Evolutionary conservation across 2,888 invertebrate species (phyloP).

Genomic region (Trissoscelio sp.): DNA sequence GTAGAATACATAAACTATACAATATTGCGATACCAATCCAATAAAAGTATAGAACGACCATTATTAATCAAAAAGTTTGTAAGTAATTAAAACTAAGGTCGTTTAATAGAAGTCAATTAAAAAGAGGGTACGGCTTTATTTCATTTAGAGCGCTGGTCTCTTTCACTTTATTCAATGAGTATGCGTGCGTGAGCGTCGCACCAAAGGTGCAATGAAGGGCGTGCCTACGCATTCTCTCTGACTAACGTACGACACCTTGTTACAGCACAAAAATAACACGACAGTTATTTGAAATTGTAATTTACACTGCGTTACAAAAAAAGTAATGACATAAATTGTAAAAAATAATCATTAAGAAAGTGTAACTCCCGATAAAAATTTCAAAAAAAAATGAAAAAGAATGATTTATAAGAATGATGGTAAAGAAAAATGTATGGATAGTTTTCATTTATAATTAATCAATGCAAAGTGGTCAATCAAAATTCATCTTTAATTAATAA

Average conservation of each 20-base stretch:
- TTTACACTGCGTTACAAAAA: too few relatives aligned
- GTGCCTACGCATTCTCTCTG: constrained; percentile 70
- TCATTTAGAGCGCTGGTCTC: constrained; percentile 38
- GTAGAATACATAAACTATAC: too few relatives aligned
- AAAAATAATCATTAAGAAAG: too few relatives aligned
- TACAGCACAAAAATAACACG: constrained; percentile 43
- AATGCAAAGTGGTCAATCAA: too few relatives aligned
- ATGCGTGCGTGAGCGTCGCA: constrained; percentile 72
- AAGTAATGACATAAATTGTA: too few relatives aligned
- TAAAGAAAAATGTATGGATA: too few relatives aligned
- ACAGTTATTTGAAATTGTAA: constrained; percentile 62
- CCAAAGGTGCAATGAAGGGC: constrained; percentile 69
- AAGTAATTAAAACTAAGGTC: constrained; percentile 23
- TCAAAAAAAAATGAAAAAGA: too few relatives aligned
- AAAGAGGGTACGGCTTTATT: constrained; percentile 33
- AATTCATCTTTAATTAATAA: too few relatives aligned
- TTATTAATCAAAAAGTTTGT: constrained; percentile 14
- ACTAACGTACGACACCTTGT: constrained; percentile 58
- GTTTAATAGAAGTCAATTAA: constrained; percentile 25
- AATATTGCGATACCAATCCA: too few relatives aligned
- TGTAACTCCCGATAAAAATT: too few relatives aligned
- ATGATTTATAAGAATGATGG: too few relatives aligned
- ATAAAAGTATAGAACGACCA: not conserved
- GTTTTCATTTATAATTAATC: too few relatives aligned
- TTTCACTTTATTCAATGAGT: constrained; percentile 69